Conservation (phyloP, 2,113 vertebrate species). For the Verasper variegatus region DNA sequence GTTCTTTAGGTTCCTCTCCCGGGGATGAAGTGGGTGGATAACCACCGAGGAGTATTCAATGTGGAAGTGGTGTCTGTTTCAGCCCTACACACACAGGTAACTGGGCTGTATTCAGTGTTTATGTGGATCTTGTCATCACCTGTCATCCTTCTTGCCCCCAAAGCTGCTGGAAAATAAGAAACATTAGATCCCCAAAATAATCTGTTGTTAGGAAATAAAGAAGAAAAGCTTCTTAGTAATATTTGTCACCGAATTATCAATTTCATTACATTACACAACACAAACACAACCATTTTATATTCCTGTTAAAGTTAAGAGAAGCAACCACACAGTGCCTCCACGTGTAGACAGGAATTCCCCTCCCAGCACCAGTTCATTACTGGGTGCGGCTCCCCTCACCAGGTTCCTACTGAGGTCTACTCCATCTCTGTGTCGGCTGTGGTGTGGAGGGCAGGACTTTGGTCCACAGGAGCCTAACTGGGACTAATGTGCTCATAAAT, state of each 20-base stretch:
- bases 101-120: not conserved
- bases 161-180: no score
- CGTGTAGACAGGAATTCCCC: slow-evolving; percentile 25
- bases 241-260: no score
- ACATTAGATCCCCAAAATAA: no score
- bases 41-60: slow-evolving; percentile 98
- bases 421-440: slow-evolving; percentile 61
- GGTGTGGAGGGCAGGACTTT: slow-evolving; percentile 49
- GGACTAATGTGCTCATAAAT: slow-evolving; percentile 74
- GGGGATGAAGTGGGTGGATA: slow-evolving; percentile 99
- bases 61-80: slow-evolving; percentile 95
- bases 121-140: no score
- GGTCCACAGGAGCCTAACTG: slow-evolving; percentile 52
- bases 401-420: slow-evolving; percentile 57
- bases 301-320: slow-evolving; percentile 6
- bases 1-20: slow-evolving; percentile 92
- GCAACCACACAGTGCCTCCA: slow-evolving; percentile 9
- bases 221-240: no score
- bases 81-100: slow-evolving; percentile 95
- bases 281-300: not conserved
- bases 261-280: not conserved
- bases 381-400: slow-evolving; percentile 27
- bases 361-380: slow-evolving; percentile 41
- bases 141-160: no score
- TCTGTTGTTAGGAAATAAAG: no score